These are phyloP conservation scores for Macaca mulatta DNA, from an alignment of 2,113 vertebrate genomes.

Conservation along the genomic window DNA sequence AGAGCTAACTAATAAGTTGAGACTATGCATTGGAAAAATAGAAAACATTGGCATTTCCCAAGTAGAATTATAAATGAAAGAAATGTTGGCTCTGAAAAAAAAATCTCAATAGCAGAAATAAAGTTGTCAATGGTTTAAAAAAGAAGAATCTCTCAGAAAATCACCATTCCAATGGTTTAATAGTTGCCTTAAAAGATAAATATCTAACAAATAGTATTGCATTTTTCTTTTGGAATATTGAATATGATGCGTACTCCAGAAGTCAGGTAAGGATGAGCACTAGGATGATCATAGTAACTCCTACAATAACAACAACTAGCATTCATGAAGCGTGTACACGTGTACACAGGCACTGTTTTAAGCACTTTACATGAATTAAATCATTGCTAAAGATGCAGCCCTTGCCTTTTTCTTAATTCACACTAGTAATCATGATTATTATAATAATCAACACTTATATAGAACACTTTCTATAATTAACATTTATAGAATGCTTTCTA, in stretches of 20 bases:
- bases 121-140: neutral
- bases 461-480: neutral
- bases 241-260: neutral
- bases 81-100: neutral
- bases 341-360: neutral
- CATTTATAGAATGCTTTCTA: neutral
- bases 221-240: neutral
- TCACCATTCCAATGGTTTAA: neutral
- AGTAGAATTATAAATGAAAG: neutral
- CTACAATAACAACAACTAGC: neutral
- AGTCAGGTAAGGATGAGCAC: neutral
- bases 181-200: neutral
- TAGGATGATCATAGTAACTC: neutral
- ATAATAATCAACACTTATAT: neutral
- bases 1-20: neutral
- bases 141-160: neutral
- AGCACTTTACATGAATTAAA: neutral
- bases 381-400: constrained; percentile 6
- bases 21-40: neutral
- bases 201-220: neutral
- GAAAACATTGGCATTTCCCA: neutral
- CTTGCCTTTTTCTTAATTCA: neutral
- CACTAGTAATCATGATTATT: neutral
- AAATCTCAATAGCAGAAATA: neutral
- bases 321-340: neutral